A percentile compares a stretch with the other conserved stretches of the same genome.
Evolutionary conservation across 1,140 invertebrate species (phyloP).

Genomic region (Musca domestica): DNA sequence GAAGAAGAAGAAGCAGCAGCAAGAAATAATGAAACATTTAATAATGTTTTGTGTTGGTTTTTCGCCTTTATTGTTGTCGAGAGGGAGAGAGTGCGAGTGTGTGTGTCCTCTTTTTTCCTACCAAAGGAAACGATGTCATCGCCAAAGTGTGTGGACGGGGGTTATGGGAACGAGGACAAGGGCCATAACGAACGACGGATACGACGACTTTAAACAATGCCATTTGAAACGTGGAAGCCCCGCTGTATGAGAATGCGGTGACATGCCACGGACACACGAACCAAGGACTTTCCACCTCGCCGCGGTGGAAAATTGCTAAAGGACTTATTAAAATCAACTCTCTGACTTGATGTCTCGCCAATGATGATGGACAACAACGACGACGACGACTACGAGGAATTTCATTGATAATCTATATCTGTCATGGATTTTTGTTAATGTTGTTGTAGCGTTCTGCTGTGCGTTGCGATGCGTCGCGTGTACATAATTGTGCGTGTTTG

Average conservation of each 20-base stretch:
- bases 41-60: too few species aligned
- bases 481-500: not conserved
- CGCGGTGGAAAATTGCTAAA: not conserved
- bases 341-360: not conserved
- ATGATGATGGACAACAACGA: not conserved
- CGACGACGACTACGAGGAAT: too few species aligned
- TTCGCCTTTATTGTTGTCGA: too few species aligned
- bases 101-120: too few species aligned
- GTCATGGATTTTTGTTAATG: not conserved
- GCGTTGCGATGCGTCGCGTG: not conserved
- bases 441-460: not conserved
- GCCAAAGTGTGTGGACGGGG: not conserved
- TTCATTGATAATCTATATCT: not conserved
- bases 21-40: too few species aligned
- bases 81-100: too few species aligned
- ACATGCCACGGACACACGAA: not conserved
- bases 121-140: not conserved
- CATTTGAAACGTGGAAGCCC: not conserved
- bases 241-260: not conserved
- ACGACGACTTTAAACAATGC: not conserved
- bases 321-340: slow-evolving; percentile 13
- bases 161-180: too few species aligned
- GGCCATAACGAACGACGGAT: not conserved
- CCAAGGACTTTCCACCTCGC: not conserved
- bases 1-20: too few species aligned